Percentiles rank a stretch among this genome's conserved stretches.
Evolutionary conservation across 2,888 invertebrate species (phyloP).

Genomic region (Drosophila mimica): DNA sequence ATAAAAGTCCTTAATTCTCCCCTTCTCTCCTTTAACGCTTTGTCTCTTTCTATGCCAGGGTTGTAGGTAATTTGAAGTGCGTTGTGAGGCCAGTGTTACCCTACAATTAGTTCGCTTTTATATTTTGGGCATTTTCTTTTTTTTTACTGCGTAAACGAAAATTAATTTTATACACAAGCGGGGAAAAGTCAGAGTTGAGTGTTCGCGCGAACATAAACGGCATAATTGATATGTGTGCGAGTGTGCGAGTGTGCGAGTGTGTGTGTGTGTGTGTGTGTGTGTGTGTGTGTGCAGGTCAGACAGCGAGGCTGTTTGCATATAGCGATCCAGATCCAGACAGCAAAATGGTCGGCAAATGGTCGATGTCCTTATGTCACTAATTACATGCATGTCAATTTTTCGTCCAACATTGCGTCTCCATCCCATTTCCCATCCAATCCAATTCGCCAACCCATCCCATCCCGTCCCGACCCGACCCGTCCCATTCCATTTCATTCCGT

Average conservation of each 20-base stretch:
- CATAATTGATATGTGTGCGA: conserved; percentile 72
- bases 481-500: conserved; percentile 15
- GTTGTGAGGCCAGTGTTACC: conserved; percentile 3
- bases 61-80: conserved; percentile 17
- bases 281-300: conserved; percentile 16
- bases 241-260: conserved; percentile 12
- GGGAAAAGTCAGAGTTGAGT: conserved; percentile 29
- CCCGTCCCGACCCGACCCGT: background rate
- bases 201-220: conserved; percentile 64
- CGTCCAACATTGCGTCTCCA: conserved; percentile 69
- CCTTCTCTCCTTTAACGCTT: background rate
- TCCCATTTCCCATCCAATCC: background rate
- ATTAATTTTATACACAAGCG: conserved; percentile 60
- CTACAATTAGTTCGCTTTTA: background rate
- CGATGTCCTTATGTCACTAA: conserved; percentile 74
- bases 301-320: conserved; percentile 6
- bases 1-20: background rate
- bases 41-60: background rate
- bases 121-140: conserved; percentile 6
- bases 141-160: conserved; percentile 47
- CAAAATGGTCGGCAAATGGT: conserved; percentile 25
- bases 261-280: conserved; percentile 11
- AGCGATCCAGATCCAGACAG: conserved; percentile 29
- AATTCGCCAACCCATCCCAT: background rate
- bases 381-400: conserved; percentile 82